These are phyloP conservation scores for Yponomeuta evonymella DNA, from an alignment of 2,888 invertebrate species.

Conservation along the genomic window DNA sequence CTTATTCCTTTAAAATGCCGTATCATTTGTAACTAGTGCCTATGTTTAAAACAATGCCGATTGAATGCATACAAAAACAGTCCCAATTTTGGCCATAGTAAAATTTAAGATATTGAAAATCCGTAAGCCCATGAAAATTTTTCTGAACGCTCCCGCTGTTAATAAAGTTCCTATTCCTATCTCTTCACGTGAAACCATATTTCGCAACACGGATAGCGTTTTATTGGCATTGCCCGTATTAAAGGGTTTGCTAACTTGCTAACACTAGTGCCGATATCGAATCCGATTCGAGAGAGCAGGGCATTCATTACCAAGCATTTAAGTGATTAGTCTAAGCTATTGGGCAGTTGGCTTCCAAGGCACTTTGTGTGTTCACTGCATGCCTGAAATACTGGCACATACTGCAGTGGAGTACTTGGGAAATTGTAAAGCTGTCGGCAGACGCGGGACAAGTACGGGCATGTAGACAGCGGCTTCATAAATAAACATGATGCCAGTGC, in stretches of 20 bases:
- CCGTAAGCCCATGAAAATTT: no score
- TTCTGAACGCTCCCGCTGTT: no score
- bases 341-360: not conserved
- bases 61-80: no score
- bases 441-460: not conserved
- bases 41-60: no score
- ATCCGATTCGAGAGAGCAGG: not conserved
- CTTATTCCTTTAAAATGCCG: no score
- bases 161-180: no score
- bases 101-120: no score
- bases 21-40: no score
- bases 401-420: conserved; percentile 24
- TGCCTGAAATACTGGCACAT: not conserved
- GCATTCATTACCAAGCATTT: not conserved
- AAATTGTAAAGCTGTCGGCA: conserved; percentile 4
- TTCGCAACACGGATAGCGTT: not conserved
- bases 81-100: no score
- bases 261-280: not conserved
- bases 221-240: not conserved
- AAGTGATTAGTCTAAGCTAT: conserved; percentile 3
- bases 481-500: conserved; percentile 16
- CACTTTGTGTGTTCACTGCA: not conserved
- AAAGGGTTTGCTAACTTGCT: not conserved
- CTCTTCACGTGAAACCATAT: not conserved
- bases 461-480: conserved; percentile 15